phyloP scores from a whole-genome alignment of 2,113 vertebrate genomes.

The Chlamydotis undulata region DNA sequence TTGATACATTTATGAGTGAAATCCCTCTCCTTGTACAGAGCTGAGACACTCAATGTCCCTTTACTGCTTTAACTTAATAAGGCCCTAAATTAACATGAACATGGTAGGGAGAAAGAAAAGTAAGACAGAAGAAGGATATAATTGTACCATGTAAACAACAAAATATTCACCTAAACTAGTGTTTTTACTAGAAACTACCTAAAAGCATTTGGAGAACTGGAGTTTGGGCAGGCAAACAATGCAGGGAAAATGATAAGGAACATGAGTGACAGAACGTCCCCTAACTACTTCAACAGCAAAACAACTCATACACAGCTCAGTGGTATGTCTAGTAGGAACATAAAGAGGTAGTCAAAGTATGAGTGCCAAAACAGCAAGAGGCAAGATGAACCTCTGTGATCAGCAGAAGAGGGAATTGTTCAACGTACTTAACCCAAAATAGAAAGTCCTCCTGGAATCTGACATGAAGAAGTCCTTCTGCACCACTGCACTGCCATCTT shows the following conservation, averaged over 20 bases:
- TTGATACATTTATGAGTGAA: background rate
- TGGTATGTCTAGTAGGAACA: background rate
- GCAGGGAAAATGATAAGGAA: background rate
- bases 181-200: background rate
- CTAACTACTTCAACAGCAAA: background rate
- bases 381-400: background rate
- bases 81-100: background rate
- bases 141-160: background rate
- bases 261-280: fast-evolving
- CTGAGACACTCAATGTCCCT: background rate
- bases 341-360: background rate
- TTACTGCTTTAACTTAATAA: background rate
- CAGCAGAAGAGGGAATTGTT: background rate
- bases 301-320: background rate
- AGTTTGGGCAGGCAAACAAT: background rate
- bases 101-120: background rate
- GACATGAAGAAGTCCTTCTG: background rate
- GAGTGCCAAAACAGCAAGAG: background rate
- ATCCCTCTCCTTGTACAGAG: background rate
- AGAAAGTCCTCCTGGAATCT: background rate
- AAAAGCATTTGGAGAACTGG: background rate
- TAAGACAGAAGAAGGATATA: background rate
- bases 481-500: background rate
- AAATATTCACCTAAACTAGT: background rate
- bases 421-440: background rate